Evolutionary conservation across 2,888 invertebrate species (phyloP).

Genomic region (Cephus pygmeus): DNA sequence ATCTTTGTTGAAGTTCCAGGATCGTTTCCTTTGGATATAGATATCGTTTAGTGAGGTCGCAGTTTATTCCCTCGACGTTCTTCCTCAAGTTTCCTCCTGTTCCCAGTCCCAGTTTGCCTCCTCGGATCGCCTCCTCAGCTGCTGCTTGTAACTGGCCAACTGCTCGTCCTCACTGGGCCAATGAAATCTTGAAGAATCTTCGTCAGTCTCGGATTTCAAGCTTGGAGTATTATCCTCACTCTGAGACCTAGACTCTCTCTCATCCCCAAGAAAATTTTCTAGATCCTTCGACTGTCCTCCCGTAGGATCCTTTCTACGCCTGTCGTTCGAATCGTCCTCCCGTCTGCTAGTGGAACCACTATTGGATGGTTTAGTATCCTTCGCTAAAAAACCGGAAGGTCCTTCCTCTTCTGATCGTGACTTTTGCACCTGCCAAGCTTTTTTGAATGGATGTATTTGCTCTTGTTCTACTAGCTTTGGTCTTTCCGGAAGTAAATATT

Average conservation of each 20-base stretch:
- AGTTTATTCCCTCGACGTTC: background rate
- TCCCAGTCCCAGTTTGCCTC: constrained; percentile 50
- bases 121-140: constrained; percentile 40
- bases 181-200: constrained; percentile 35
- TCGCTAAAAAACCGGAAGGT: constrained; percentile 44
- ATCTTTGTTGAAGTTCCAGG: background rate
- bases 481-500: constrained; percentile 59
- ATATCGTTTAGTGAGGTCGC: background rate
- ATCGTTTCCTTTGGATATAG: background rate
- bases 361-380: constrained; percentile 29
- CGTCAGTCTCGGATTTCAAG: constrained; percentile 33
- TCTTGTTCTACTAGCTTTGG: constrained; percentile 62
- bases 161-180: constrained; percentile 49
- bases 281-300: constrained; percentile 36
- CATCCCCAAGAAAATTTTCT: constrained; percentile 30
- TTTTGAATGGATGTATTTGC: constrained; percentile 62
- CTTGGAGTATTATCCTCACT: constrained; percentile 20
- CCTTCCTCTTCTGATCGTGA: constrained; percentile 61
- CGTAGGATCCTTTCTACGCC: constrained; percentile 19
- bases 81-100: constrained; percentile 49
- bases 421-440: constrained; percentile 63
- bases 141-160: constrained; percentile 27
- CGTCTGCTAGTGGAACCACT: constrained; percentile 21
- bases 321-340: constrained; percentile 27
- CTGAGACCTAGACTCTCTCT: constrained; percentile 19